Base-by-base conservation (phyloP, 2,797 vertebrate genomes). In the Eurystomus glaucurus region DNA sequence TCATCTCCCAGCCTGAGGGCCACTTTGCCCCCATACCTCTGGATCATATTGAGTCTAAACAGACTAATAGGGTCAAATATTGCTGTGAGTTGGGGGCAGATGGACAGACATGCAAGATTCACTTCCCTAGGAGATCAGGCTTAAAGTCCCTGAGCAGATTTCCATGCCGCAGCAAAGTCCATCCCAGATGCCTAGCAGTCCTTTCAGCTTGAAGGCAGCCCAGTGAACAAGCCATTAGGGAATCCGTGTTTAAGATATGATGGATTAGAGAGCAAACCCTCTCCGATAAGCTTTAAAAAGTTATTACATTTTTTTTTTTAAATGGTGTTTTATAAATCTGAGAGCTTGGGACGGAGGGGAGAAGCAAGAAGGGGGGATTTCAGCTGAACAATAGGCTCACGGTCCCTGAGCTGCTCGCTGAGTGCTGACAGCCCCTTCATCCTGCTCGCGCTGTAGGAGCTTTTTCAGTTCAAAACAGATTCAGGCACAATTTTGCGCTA, bases 141-240 rank as follows among this genome's bases (percentile, higher is more conserved):
- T 91, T 88, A 75, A 97, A 95, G 84, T 60, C 90, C 92, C 94
- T 75, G 51, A 74, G 95, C 90, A 84, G 41, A 68, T 96, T 96
- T 95, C 93, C 88, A 68, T 48, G 60, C 28, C 93, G 61, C 75
- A 65, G 76, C 41, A 0, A 91, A 91, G 92, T 51, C 14, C 14
- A 60, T 91, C 93, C 82, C 92, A 57, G 95, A 94, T 72, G 93
- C 87, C 43, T 50, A 51, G 57, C 65, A 50, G 81, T 16, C 45
- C 91, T 60, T 54, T 14, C 60, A 28, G 78, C 60, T 74, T 74
- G 45, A 93, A 78, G 17, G 35, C 71, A 22, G 18, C 66, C 66
- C 90, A 51, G 8, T 14, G 66, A 14, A 57, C 43, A 31, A 86
- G 88, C 50, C 65, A 91, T 85, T 91, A 95, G 90, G 93, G 72